These are phyloP conservation scores for Pao palembangensis DNA, from an alignment of 2,113 vertebrate species.

Conservation along the genomic window DNA sequence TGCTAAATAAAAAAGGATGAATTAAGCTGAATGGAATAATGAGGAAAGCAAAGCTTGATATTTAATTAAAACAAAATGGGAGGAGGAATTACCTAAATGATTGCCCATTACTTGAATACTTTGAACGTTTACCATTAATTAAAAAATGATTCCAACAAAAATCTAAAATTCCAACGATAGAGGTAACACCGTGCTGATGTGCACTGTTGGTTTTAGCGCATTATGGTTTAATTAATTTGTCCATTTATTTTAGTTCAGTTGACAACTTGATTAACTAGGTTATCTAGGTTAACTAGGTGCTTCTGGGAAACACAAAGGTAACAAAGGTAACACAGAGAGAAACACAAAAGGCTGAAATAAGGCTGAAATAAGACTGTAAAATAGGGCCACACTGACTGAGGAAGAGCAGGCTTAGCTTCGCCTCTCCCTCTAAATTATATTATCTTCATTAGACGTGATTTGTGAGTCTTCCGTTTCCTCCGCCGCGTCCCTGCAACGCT, in stretches of 20 bases:
- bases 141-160: no score
- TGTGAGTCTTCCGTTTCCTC: constrained; percentile 39
- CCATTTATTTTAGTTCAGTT: background rate
- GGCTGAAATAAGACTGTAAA: background rate
- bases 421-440: constrained; percentile 35
- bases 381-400: constrained; percentile 13
- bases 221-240: background rate
- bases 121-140: no score
- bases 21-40: no score
- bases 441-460: constrained; percentile 55
- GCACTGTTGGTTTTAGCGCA: no score
- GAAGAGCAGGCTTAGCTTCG: constrained; percentile 9
- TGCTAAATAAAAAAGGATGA: no score
- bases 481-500: constrained; percentile 1
- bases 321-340: background rate
- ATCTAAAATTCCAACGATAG: background rate
- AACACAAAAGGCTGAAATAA: background rate
- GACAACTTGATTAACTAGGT: background rate
- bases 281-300: background rate
- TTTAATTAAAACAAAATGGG: no score
- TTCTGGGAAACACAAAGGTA: background rate
- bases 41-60: no score
- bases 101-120: background rate
- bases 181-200: background rate
- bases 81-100: background rate